These are phyloP conservation scores for Acinonyx jubatus DNA, from an alignment of 2,113 vertebrate species.

Conservation along the genomic window DNA sequence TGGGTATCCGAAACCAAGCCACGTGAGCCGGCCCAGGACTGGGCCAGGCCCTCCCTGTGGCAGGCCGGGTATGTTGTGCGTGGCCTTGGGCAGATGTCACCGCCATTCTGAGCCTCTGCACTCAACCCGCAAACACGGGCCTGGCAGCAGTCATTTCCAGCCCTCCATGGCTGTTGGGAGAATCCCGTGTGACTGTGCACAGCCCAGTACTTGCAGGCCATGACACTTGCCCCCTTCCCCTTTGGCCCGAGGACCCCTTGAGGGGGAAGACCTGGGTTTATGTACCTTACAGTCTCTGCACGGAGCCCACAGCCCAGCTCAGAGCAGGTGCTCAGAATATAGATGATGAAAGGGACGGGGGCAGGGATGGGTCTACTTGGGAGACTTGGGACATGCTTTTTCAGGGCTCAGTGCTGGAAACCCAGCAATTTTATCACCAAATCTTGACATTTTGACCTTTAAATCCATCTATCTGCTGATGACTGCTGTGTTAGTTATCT, in stretches of 20 bases:
- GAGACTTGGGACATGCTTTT: not conserved
- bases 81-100: not conserved
- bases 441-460: not conserved
- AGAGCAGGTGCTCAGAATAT: not conserved
- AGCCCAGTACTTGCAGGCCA: not conserved
- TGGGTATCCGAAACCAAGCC: accelerated
- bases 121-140: not conserved
- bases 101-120: not conserved
- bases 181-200: not conserved
- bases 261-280: not conserved
- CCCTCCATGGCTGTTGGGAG: not conserved
- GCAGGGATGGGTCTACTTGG: not conserved
- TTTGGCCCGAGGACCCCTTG: not conserved
- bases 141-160: not conserved
- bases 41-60: not conserved
- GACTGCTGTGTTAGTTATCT: not conserved
- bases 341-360: not conserved
- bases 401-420: not conserved
- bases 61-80: not conserved
- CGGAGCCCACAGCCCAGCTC: not conserved
- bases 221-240: not conserved
- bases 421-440: not conserved
- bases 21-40: accelerated
- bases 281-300: not conserved
- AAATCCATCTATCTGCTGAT: not conserved